Base-by-base conservation (phyloP, 37 sponge, comb jelly and placozoan species). In the Agelas oroides region DNA sequence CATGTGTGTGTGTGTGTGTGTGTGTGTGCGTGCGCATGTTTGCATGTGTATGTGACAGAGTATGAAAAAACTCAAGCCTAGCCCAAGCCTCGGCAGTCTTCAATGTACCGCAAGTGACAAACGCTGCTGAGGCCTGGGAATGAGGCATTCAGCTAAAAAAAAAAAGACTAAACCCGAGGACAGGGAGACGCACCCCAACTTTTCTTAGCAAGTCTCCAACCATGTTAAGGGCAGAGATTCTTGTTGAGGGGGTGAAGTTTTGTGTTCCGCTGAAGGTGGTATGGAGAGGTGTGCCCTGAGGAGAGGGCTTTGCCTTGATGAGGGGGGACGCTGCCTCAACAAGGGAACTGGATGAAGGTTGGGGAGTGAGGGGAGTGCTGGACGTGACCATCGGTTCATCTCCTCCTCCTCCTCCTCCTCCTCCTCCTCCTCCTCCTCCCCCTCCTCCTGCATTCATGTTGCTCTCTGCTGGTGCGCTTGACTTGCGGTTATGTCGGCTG, bases 151-250 rank as follows among this genome's bases (percentile, higher is more conserved):
- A n/a, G n/a, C n/a, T n/a, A n/a, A n/a, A n/a, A n/a, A n/a, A n/a
- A n/a, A 11, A 5, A 14, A 5, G 13, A 5, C 27, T 61, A 11
- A 25, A 25, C 5, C 12, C 5, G 12, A 61, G n/a, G 13, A 11
- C 2, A 25, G 27, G 5, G 63, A 6, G 0, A 97, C 97, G 89
- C 73, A 97, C 96, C 73, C 96, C 96, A 83, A 95, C 96, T 88
- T 97, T 97, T 59, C 94, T 76, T 31, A 97, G 80, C 36, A 97
- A 84, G 65, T 97, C 98, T 36, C 98, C 96, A 6, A 97, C 98
- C 85, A 97, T 97, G 81, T 95, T 95, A 12, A 97, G 93, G 0
- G 98, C 98, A 33, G 94, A 90, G n/a, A 97, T 87, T 13, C 95
- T 63, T 34, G 97, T 89, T 31, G 95, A 94, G 19, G 92, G 93